A percentile compares a stretch with the other conserved stretches of the same genome.
Evolutionary conservation across 2,888 invertebrate genomes (phyloP).

Genomic region (Himalopsyche anomala): DNA sequence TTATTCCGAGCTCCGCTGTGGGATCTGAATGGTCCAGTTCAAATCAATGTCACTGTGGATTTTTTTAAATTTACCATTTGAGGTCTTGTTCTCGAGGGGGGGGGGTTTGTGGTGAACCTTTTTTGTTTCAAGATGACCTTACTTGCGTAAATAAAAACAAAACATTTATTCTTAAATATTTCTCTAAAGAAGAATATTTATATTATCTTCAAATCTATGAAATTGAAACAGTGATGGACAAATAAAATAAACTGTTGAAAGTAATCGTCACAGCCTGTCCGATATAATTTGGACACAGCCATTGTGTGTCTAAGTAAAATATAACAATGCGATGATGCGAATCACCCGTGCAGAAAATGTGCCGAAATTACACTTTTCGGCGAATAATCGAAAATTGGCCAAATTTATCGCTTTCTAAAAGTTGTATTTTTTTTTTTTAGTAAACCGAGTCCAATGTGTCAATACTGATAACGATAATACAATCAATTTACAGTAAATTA

Average conservation of each 20-base stretch:
- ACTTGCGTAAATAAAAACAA: no score
- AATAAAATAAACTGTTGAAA: not conserved
- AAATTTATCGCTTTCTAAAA: slow-evolving; percentile 6
- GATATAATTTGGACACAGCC: not conserved
- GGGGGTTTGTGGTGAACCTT: no score
- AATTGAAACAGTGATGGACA: no score
- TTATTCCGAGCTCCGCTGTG: no score
- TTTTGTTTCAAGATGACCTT: no score
- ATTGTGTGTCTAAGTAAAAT: not conserved
- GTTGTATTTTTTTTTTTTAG: not conserved
- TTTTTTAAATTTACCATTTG: no score
- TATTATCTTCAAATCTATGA: no score
- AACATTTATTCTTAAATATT: no score
- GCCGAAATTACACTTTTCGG: not conserved
- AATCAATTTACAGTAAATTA: not conserved
- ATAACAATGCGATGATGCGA: not conserved
- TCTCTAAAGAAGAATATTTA: no score
- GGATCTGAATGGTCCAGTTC: no score
- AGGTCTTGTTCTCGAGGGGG: no score
- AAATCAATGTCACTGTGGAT: no score
- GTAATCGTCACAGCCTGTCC: not conserved
- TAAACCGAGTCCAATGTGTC: not conserved
- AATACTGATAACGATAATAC: not conserved
- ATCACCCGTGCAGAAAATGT: not conserved
- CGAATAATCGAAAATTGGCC: not conserved